Evolutionary conservation across 2,113 vertebrate species (phyloP), one percentile per base, ranked within the genome.

Genomic region (Rousettus leschenaultii): DNA sequence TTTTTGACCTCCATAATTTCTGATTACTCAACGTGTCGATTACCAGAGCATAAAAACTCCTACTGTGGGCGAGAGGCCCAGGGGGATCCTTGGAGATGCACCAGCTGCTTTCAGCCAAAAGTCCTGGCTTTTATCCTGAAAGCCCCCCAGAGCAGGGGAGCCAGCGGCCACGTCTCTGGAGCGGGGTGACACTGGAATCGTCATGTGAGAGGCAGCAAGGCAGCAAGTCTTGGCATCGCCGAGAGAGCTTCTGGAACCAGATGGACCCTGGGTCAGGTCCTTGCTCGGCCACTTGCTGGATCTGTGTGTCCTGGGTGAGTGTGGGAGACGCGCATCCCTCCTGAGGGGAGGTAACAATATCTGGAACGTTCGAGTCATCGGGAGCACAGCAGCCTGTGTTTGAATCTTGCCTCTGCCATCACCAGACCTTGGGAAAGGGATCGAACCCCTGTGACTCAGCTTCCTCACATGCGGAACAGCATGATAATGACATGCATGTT

Each of bases 21-120:
- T 1, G 0, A 61, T 84, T 53, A 85, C 51, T 95, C 45, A 45
- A 61, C 26, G 11, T 35, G 59, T 89, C 94, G 55, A 63, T 80
- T 93, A 92, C 93, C 73, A 83, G 90, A 89, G 79, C 91, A 94
- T 80, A 74, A 59, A 97, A 96, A 28, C 73, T 80, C 91, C 45
- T 30, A 61, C 55, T 82, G 16, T 61, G 92, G 85, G 96, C 43
- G 80, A 73, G 96, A 95, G 85, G 38, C 57, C 92, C 48, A 15
- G 71, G 86, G 95, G 75, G 51, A 65, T 89, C 91, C 90, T 35
- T 2, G 2, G 80, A 71, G 90, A 87, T n/a, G 30, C 0, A 0
- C 0, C 55, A 82, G 71, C 91, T 93, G 85, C 13, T 95, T 84
- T 93, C 85, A 91, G 77, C 26, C 68, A 53, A 79, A 97, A 86